Conservation (phyloP, 2,797 vertebrate genomes). For the Pseudochirops corinnae region DNA sequence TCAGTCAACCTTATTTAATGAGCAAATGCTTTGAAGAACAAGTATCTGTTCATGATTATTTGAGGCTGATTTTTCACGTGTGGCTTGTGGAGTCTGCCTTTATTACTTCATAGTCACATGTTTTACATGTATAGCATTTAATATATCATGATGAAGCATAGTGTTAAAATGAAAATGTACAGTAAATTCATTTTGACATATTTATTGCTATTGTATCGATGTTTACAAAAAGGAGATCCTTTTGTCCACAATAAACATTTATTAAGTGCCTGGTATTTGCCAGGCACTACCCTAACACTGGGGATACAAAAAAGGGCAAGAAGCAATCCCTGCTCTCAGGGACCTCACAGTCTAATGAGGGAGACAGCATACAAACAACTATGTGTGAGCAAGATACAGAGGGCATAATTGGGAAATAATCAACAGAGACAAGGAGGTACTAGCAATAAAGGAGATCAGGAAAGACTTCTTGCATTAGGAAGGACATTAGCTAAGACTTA, state of each 20-base stretch:
- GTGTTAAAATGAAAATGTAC: background rate
- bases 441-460: background rate
- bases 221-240: background rate
- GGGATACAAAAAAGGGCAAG: background rate
- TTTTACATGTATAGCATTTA: background rate
- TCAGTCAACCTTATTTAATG: conserved; percentile 1
- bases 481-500: background rate
- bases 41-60: background rate
- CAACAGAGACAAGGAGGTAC: background rate
- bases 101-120: background rate
- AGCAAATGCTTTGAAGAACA: background rate
- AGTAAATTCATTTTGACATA: background rate
- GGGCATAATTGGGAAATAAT: background rate
- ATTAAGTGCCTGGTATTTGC: background rate
- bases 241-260: background rate
- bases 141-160: background rate
- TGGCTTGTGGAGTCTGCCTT: background rate
- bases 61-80: background rate
- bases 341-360: background rate
- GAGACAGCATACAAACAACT: background rate
- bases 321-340: background rate
- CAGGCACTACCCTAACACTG: background rate
- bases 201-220: background rate
- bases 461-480: background rate
- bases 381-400: background rate